A percentile compares a stretch with the other conserved stretches of the same genome.
These are phyloP conservation scores for Drosophila rufa DNA, from an alignment of 1,140 invertebrate genomes.

Conservation along the genomic window DNA sequence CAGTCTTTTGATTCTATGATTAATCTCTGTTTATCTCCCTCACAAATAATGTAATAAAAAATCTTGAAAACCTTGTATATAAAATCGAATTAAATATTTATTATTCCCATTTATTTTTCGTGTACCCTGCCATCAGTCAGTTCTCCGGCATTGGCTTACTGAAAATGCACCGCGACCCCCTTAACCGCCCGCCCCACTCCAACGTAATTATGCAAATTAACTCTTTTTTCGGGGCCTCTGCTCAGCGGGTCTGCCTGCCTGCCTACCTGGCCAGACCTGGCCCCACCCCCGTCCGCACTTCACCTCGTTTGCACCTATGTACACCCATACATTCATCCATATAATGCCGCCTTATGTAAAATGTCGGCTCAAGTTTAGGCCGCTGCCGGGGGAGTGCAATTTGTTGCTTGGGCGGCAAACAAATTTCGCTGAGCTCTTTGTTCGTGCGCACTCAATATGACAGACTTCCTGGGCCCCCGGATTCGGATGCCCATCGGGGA, in stretches of 20 bases:
- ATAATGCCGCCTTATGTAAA: slow-evolving; percentile 67
- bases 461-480: slow-evolving; percentile 52
- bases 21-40: no score
- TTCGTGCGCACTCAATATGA: slow-evolving; percentile 78
- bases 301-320: slow-evolving; percentile 27
- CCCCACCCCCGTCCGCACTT: background rate
- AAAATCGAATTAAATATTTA: background rate
- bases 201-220: slow-evolving; percentile 82
- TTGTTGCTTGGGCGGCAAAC: slow-evolving; percentile 67
- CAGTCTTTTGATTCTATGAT: no score
- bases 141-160: slow-evolving; percentile 38
- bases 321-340: slow-evolving; percentile 13
- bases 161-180: slow-evolving; percentile 48
- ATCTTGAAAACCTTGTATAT: background rate
- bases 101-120: background rate
- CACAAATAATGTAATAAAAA: no score
- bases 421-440: slow-evolving; percentile 68
- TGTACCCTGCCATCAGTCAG: slow-evolving; percentile 31
- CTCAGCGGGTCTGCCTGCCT: slow-evolving; percentile 58
- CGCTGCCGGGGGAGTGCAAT: slow-evolving; percentile 54
- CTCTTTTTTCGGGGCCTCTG: slow-evolving; percentile 75
- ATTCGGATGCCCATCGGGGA: slow-evolving; percentile 26
- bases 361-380: slow-evolving; percentile 69
- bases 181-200: slow-evolving; percentile 29
- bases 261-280: slow-evolving; percentile 28